Conservation (phyloP, 2,113 vertebrate genomes). For the Cichladusa arquata region DNA sequence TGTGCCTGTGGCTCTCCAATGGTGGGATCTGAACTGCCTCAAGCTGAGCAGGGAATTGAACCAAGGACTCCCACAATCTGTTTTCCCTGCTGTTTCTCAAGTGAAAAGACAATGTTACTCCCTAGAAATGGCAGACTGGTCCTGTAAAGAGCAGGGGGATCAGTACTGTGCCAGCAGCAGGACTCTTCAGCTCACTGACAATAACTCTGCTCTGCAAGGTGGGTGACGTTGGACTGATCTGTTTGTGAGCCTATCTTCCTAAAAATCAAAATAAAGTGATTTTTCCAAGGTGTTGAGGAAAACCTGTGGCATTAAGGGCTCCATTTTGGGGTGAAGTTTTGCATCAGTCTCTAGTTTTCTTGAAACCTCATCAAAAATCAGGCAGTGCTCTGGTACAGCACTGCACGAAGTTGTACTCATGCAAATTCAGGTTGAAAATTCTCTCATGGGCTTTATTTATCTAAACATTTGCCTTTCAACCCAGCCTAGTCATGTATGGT, state of each 20-base stretch:
- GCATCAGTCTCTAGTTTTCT: not conserved
- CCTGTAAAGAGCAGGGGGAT: not conserved
- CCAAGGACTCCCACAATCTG: not conserved
- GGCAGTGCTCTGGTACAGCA: fast-evolving
- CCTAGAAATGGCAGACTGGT: not conserved
- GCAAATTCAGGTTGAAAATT: not conserved
- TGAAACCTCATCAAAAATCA: not conserved
- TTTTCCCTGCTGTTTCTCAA: not conserved
- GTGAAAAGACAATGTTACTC: not conserved
- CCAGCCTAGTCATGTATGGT: not conserved
- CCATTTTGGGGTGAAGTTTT: not conserved
- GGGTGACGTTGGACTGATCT: not conserved
- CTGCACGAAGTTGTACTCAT: not conserved
- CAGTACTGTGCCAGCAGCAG: not conserved
- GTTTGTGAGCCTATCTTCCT: not conserved
- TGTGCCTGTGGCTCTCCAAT: fast-evolving
- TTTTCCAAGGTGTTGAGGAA: not conserved
- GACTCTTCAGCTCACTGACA: not conserved
- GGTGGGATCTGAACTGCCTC: not conserved
- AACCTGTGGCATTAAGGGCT: not conserved
- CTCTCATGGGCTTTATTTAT: not conserved
- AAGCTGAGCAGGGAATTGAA: not conserved
- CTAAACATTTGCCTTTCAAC: not conserved
- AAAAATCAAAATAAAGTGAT: not conserved
- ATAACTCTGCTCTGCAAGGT: not conserved